These are phyloP conservation scores for Glareola pratincola DNA, from an alignment of 2,113 vertebrate species.

Conservation along the genomic window DNA sequence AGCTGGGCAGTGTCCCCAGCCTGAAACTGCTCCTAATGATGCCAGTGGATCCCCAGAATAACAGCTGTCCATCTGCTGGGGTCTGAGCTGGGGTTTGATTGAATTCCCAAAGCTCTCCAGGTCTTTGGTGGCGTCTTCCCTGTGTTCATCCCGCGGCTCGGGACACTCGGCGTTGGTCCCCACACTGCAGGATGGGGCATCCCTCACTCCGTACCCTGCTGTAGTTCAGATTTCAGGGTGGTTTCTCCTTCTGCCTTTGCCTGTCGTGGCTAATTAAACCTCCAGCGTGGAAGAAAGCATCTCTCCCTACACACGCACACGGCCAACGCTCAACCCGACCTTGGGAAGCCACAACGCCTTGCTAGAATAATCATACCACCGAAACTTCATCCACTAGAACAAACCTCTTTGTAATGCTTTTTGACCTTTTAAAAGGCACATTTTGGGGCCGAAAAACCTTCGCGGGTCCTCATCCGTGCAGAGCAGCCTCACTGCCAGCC, in stretches of 20 bases:
- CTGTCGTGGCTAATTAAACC: not conserved
- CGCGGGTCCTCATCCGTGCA: rapidly evolving
- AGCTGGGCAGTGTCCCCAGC: rapidly evolving
- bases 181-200: rapidly evolving
- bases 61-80: not conserved
- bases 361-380: not conserved
- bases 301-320: not conserved
- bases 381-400: not conserved
- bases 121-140: not conserved
- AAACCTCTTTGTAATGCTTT: not conserved
- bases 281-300: not conserved
- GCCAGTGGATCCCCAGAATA: not conserved
- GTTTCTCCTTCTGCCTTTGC: not conserved
- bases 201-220: not conserved
- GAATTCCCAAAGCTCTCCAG: not conserved
- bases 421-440: not conserved
- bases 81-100: not conserved
- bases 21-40: not conserved
- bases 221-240: not conserved
- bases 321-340: rapidly evolving
- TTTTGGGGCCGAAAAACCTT: not conserved
- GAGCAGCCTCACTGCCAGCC: not conserved
- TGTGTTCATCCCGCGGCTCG: rapidly evolving
- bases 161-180: rapidly evolving
- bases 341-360: not conserved